Evolutionary conservation across 1,140 invertebrate genomes (phyloP).

Genomic region (Varroa destructor): DNA sequence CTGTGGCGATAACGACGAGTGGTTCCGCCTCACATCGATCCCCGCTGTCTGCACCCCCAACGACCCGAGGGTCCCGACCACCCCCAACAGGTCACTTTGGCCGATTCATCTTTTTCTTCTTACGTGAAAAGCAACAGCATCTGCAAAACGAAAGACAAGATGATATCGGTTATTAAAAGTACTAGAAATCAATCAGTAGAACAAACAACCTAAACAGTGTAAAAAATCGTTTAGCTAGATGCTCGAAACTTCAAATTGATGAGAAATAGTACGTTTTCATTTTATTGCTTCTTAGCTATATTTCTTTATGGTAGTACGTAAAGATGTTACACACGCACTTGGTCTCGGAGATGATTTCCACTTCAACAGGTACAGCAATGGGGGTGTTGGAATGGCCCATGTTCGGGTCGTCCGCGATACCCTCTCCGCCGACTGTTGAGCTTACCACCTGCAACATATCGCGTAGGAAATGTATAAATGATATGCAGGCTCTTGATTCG

Average conservation of each 20-base stretch:
- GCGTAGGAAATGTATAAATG: slow-evolving; percentile 34
- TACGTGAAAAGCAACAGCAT: slow-evolving; percentile 21
- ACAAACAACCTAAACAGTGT: background rate
- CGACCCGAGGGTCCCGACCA: background rate
- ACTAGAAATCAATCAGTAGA: slow-evolving; percentile 1
- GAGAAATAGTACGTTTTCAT: too few relatives aligned
- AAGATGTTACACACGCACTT: slow-evolving; percentile 41
- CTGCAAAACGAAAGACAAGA: slow-evolving; percentile 3
- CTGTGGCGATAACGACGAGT: slow-evolving; percentile 10
- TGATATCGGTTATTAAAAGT: background rate
- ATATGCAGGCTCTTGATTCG: background rate
- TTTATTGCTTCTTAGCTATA: too few relatives aligned
- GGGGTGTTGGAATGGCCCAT: slow-evolving; percentile 91
- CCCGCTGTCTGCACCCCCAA: background rate
- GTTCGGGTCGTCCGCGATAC: slow-evolving; percentile 83
- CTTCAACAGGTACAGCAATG: slow-evolving; percentile 78
- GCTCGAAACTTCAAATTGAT: background rate
- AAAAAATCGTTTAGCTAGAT: background rate
- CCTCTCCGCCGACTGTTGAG: slow-evolving; percentile 78
- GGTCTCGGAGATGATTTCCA: slow-evolving; percentile 57
- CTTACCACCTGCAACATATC: slow-evolving; percentile 70
- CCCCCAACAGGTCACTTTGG: slow-evolving; percentile 20
- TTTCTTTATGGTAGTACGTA: background rate
- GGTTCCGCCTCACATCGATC: slow-evolving; percentile 3
- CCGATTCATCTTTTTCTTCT: slow-evolving; percentile 27